Conservation (phyloP, 1,140 invertebrate species). For the Meloidogyne exigua region DNA sequence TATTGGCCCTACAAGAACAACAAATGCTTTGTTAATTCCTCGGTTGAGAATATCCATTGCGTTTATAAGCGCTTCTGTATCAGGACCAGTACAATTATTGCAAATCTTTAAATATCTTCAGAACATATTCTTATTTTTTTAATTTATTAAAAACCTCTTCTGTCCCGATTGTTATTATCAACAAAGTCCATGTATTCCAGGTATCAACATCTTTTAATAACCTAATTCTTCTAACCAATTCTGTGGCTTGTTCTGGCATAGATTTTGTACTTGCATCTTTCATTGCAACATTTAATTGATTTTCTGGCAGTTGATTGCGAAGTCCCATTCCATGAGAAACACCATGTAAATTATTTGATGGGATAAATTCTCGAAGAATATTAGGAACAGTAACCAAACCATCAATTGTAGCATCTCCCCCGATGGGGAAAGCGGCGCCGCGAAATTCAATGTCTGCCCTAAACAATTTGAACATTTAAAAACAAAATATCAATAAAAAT, state of each 20-base stretch:
- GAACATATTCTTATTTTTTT: slow-evolving; percentile 5
- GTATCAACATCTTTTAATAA: slow-evolving; percentile 53
- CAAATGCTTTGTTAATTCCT: slow-evolving; percentile 59
- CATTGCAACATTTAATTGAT: slow-evolving; percentile 60
- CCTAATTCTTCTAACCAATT: slow-evolving; percentile 51
- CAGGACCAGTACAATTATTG: slow-evolving; percentile 45
- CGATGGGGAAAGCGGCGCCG: slow-evolving; percentile 60
- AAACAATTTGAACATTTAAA: background rate
- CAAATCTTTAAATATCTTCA: slow-evolving; percentile 47
- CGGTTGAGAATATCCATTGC: slow-evolving; percentile 57
- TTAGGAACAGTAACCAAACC: slow-evolving; percentile 61
- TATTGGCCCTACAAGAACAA: slow-evolving; percentile 57
- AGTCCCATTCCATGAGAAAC: slow-evolving; percentile 60
- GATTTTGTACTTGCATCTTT: slow-evolving; percentile 49
- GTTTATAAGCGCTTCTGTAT: slow-evolving; percentile 47
- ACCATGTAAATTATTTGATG: slow-evolving; percentile 40
- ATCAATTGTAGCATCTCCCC: slow-evolving; percentile 60
- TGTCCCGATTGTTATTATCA: slow-evolving; percentile 61
- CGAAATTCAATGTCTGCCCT: slow-evolving; percentile 56
- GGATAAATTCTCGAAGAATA: slow-evolving; percentile 58
- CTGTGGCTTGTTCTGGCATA: slow-evolving; percentile 53
- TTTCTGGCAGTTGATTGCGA: slow-evolving; percentile 51
- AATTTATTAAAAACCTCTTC: slow-evolving; percentile 48
- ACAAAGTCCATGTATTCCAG: slow-evolving; percentile 57
- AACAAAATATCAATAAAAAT: background rate